These are phyloP conservation scores for Drosophila saltans DNA, from an alignment of 1,140 invertebrate genomes.

Conservation along the genomic window DNA sequence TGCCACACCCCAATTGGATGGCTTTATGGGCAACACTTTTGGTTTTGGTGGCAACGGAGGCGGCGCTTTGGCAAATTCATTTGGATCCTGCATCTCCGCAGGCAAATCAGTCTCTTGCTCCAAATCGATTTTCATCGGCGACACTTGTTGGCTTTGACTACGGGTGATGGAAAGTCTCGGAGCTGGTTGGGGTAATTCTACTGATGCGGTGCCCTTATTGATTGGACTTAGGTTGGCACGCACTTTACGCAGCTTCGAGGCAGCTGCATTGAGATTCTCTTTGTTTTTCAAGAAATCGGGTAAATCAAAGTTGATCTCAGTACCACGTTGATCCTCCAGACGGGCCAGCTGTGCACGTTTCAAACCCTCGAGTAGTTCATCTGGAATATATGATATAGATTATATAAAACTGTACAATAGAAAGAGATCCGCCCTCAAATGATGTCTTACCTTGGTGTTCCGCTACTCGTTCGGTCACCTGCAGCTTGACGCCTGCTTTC, in stretches of 20 bases:
- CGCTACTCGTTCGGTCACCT: slow-evolving; percentile 86
- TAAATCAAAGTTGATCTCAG: slow-evolving; percentile 91
- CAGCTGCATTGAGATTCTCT: slow-evolving; percentile 78
- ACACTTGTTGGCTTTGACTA: slow-evolving; percentile 45
- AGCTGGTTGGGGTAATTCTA: slow-evolving; percentile 74
- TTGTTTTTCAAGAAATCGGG: slow-evolving; percentile 90
- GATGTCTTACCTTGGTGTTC: slow-evolving; percentile 87
- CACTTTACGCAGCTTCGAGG: slow-evolving; percentile 72
- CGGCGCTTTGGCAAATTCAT: slow-evolving; percentile 81
- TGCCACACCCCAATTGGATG: slow-evolving; percentile 84
- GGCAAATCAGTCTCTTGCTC: slow-evolving; percentile 54
- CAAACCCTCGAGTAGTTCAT: slow-evolving; percentile 89
- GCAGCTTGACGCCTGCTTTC: slow-evolving; percentile 88
- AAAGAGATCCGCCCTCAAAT: background rate
- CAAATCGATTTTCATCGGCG: slow-evolving; percentile 71
- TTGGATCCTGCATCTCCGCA: slow-evolving; percentile 34
- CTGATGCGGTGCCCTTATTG: slow-evolving; percentile 48
- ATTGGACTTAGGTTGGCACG: slow-evolving; percentile 70
- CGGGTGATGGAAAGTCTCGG: slow-evolving; percentile 75
- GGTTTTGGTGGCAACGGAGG: slow-evolving; percentile 86
- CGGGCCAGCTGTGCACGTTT: slow-evolving; percentile 89
- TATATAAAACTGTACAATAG: background rate
- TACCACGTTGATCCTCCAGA: slow-evolving; percentile 92
- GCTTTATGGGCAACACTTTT: slow-evolving; percentile 85
- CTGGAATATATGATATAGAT: slow-evolving; percentile 29